phyloP scores from a whole-genome alignment of 2,888 invertebrate genomes.

The Thymelicus lineola region DNA sequence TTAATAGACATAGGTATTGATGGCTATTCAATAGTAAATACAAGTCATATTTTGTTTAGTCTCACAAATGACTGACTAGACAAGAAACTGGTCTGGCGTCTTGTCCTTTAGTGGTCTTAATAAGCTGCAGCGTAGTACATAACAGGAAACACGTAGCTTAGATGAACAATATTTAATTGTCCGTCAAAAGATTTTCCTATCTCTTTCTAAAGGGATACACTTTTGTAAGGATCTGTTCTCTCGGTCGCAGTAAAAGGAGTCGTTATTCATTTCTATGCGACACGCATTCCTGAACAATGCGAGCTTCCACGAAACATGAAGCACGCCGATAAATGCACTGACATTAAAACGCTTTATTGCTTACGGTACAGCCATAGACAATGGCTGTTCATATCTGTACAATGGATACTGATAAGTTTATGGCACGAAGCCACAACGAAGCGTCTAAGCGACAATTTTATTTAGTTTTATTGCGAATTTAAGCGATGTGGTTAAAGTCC shows the following conservation, averaged over 20 bases:
- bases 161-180: too few species aligned
- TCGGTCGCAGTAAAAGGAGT: neutral
- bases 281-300: conserved; percentile 36
- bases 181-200: too few species aligned
- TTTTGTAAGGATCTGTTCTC: neutral
- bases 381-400: conserved; percentile 4
- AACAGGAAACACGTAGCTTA: too few species aligned
- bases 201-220: neutral
- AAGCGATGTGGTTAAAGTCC: neutral
- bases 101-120: too few species aligned
- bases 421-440: neutral
- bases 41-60: too few species aligned
- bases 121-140: too few species aligned
- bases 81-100: too few species aligned
- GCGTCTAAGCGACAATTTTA: neutral
- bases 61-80: too few species aligned
- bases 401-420: conserved; percentile 17
- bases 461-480: conserved; percentile 4
- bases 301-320: conserved; percentile 21
- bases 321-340: conserved; percentile 35
- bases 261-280: conserved; percentile 37
- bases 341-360: conserved; percentile 42
- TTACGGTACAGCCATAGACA: conserved; percentile 39
- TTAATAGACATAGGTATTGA: too few species aligned
- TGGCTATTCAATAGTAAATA: too few species aligned